These are phyloP conservation scores for Etheostoma nigrum DNA, from an alignment of 2,797 vertebrate genomes.

Conservation along the genomic window DNA sequence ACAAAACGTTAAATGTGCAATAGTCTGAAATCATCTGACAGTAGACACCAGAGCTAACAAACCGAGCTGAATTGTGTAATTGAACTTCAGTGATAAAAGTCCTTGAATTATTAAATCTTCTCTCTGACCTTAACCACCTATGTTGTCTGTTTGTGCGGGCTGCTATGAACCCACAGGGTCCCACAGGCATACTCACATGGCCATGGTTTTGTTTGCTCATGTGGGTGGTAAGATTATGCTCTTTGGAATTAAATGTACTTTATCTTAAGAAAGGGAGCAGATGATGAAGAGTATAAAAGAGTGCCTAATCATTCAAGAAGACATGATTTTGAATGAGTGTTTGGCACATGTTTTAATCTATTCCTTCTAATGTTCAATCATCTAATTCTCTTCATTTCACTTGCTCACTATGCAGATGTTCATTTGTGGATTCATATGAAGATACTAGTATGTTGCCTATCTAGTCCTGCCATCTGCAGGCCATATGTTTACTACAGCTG, in stretches of 20 bases:
- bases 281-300: neutral
- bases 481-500: slow-evolving; percentile 1
- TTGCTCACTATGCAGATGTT: neutral
- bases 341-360: neutral
- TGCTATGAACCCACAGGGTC: neutral
- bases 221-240: neutral
- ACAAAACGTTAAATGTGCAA: neutral
- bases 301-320: neutral
- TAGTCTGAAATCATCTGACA: neutral
- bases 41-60: neutral
- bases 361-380: neutral
- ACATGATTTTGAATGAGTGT: neutral
- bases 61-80: neutral
- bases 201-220: neutral
- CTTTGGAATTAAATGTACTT: neutral
- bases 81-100: slow-evolving; percentile 1
- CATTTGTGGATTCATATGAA: neutral
- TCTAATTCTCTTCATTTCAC: neutral
- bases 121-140: neutral
- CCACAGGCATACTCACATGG: neutral
- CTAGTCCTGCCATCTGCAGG: slow-evolving; percentile 60
- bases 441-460: neutral
- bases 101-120: neutral
- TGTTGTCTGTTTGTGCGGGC: neutral
- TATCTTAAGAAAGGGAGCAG: neutral